Conservation (phyloP, 2,888 invertebrate genomes). For the Drosophila putrida region DNA sequence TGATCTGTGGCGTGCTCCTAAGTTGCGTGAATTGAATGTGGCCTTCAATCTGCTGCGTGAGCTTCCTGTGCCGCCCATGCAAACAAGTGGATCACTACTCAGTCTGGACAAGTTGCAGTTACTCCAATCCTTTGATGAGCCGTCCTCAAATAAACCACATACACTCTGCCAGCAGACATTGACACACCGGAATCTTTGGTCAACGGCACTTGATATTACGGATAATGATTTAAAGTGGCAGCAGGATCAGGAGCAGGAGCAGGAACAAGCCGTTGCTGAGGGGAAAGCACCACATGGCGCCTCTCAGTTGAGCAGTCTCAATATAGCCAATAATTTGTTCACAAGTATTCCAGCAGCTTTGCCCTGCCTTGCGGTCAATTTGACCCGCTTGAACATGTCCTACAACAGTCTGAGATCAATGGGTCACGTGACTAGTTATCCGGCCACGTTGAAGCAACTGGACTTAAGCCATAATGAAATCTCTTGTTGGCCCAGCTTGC, state of each 20-base stretch:
- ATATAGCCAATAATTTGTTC: slow-evolving; percentile 96
- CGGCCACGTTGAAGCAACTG: slow-evolving; percentile 94
- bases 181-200: slow-evolving; percentile 92
- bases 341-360: slow-evolving; percentile 94
- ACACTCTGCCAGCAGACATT: slow-evolving; percentile 86
- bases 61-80: slow-evolving; percentile 87
- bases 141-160: slow-evolving; percentile 72
- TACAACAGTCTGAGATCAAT: slow-evolving; percentile 93
- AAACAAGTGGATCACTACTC: slow-evolving; percentile 81
- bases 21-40: slow-evolving; percentile 94
- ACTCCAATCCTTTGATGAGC: slow-evolving; percentile 80
- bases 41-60: slow-evolving; percentile 95
- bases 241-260: slow-evolving; percentile 59
- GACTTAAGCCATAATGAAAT: slow-evolving; percentile 97
- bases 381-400: slow-evolving; percentile 95
- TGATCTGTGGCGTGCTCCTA: slow-evolving; percentile 94
- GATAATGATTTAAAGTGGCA: slow-evolving; percentile 88
- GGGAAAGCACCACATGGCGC: slow-evolving; percentile 86
- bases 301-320: slow-evolving; percentile 91
- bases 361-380: slow-evolving; percentile 94
- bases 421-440: slow-evolving; percentile 96
- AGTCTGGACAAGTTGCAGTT: slow-evolving; percentile 82
- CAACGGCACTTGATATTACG: slow-evolving; percentile 88
- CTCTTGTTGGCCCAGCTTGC: slow-evolving; percentile 94
- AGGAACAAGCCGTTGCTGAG: slow-evolving; percentile 72